Conservation (phyloP, 2,113 vertebrate species). For the Atlantisia rogersi region DNA sequence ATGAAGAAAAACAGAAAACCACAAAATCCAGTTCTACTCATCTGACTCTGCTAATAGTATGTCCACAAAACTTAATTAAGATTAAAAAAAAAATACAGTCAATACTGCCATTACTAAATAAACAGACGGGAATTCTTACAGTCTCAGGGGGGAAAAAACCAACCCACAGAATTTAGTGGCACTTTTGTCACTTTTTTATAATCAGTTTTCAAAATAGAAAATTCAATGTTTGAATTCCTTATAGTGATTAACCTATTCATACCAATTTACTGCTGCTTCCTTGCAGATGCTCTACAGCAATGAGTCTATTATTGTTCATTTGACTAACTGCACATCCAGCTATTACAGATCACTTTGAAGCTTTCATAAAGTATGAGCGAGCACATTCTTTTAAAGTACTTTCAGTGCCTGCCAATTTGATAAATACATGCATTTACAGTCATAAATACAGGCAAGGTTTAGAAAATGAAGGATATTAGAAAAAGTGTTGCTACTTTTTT, state of each 20-base stretch:
- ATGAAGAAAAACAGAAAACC: neutral
- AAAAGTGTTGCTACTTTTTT: neutral
- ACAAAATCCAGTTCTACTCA: neutral
- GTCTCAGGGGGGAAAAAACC: neutral
- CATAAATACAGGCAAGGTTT: constrained; percentile 17
- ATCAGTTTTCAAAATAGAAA: neutral
- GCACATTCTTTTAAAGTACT: constrained; percentile 16
- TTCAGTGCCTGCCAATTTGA: constrained; percentile 26
- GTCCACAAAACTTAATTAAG: neutral
- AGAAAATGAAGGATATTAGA: constrained; percentile 21
- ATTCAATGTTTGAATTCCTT: neutral
- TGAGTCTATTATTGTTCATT: constrained; percentile 21
- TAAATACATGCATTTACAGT: constrained; percentile 37
- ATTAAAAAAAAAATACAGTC: neutral
- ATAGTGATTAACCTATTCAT: neutral
- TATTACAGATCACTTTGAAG: constrained; percentile 40
- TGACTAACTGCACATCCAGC: constrained; percentile 4
- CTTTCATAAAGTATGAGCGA: neutral
- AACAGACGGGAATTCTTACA: neutral
- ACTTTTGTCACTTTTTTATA: neutral
- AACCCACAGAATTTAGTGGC: neutral
- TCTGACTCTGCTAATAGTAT: neutral
- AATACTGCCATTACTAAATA: neutral
- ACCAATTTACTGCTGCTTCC: neutral
- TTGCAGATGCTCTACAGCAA: neutral